Percentiles rank a stretch among this genome's conserved stretches.
Evolutionary conservation across 2,113 vertebrate genomes (phyloP).

Genomic region (Balaenoptera acutorostrata): DNA sequence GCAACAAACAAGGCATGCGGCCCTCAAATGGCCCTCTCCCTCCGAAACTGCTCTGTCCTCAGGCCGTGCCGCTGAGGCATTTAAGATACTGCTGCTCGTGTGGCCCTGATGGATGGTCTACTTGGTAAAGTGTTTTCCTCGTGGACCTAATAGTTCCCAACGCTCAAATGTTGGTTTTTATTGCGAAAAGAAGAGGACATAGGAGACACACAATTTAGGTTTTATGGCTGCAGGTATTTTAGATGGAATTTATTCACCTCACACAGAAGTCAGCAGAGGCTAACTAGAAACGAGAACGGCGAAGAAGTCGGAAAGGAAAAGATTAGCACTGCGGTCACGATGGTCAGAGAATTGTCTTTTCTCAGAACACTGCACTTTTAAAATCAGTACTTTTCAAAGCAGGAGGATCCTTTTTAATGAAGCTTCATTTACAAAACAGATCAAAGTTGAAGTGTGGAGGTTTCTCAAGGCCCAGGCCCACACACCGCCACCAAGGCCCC

Average conservation of each 20-base stretch:
- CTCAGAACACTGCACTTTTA: background rate
- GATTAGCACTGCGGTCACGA: rapidly evolving
- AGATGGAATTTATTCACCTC: background rate
- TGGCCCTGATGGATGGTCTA: background rate
- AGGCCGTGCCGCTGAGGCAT: rapidly evolving
- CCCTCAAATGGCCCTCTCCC: background rate
- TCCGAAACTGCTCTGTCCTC: background rate
- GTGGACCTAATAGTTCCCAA: background rate
- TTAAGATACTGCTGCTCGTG: background rate
- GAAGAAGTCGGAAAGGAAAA: background rate
- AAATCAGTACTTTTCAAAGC: background rate
- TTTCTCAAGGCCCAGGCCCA: background rate
- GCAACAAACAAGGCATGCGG: background rate
- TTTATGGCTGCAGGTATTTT: background rate
- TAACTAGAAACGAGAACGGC: background rate
- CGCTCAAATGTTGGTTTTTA: background rate
- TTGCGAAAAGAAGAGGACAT: background rate
- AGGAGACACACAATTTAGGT: conserved; percentile 27
- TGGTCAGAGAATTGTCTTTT: background rate
- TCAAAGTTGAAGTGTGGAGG: background rate
- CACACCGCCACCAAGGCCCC: rapidly evolving
- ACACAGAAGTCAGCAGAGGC: background rate
- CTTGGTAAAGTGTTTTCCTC: background rate
- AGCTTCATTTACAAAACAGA: background rate
- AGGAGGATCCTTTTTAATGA: background rate